Base-by-base conservation (phyloP, 2,888 invertebrate genomes). In the Megastigmus dorsalis region DNA sequence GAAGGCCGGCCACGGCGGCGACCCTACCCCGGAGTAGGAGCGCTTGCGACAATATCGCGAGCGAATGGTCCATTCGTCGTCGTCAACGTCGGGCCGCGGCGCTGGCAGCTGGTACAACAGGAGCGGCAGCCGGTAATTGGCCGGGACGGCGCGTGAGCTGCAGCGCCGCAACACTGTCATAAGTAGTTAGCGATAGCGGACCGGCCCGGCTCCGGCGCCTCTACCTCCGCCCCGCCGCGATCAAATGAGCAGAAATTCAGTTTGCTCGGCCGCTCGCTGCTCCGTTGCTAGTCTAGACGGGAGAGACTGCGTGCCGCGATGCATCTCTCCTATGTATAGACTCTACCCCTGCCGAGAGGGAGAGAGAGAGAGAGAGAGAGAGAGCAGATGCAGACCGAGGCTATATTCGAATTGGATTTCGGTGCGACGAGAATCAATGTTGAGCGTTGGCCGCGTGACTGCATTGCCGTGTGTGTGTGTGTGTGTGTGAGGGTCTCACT, bases 141-240 rank as follows among this genome's bases (percentile, higher is more conserved):
- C 65, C 69, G 41, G 68, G 78, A 75, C 77, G 50, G 33, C 66
- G 65, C 59, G 57, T 9, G 9, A 13, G 55, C 59, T 50, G 67
- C 69, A 10, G 9, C 18, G 55, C 59, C 57, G 67, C 69, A 48
- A 62, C 59, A 72, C 78, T 74, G 80, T 79, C 79, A 79, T 80
- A 78, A 78, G 80, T 79, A 79, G 79, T 80, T 80, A 78, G 77
- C 78, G 80, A 79, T 77, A 76, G 71, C 70, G n/a, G n/a, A n/a
- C n/a, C n/a, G n/a, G n/a, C 62, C 65, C 62, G 74, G 59, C 60
- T 48, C 60, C 57, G 52, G 38, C 68, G 41, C 70, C n/a, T n/a
- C n/a, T n/a, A n/a, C n/a, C n/a, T n/a, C n/a, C n/a, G 41, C 73
- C 9, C 15, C 50, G 41, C 60, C 63, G 67, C 66, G 78, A 79